These are phyloP conservation scores for Hypotaenidia okinawae DNA, from an alignment of 2,797 vertebrate genomes.

Conservation along the genomic window DNA sequence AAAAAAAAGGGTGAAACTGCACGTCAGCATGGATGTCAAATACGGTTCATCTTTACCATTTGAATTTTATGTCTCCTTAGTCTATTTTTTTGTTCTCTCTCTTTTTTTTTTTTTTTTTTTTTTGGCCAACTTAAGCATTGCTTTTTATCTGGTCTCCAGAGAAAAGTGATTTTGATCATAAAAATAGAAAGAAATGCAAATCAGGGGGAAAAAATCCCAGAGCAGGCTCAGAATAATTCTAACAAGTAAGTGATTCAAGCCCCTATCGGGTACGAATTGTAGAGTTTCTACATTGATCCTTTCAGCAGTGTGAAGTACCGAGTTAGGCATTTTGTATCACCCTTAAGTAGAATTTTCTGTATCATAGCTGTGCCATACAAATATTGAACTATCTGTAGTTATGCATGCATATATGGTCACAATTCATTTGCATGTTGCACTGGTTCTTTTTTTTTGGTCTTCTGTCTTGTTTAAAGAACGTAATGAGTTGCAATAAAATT, in stretches of 20 bases:
- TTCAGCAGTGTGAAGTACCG: neutral
- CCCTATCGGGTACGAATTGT: neutral
- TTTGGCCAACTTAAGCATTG: neutral
- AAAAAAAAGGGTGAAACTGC: neutral
- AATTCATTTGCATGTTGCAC: neutral
- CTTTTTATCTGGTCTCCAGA: neutral
- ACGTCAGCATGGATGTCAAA: neutral
- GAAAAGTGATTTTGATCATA: slow-evolving; percentile 2
- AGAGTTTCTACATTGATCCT: neutral
- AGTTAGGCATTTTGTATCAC: neutral
- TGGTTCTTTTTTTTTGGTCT: neutral
- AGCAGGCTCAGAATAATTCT: neutral
- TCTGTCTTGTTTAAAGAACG: neutral
- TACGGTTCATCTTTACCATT: neutral
- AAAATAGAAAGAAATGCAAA: neutral
- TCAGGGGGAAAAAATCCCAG: neutral
- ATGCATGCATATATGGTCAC: neutral
- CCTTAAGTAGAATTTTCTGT: neutral
- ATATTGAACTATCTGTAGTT: neutral
- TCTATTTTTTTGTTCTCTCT: neutral
- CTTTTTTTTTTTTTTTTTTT: rapidly evolving
- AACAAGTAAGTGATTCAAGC: neutral
- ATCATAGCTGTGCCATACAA: neutral
- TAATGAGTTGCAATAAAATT: neutral
- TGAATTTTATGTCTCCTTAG: neutral